These are phyloP conservation scores for Samia ricini DNA, from an alignment of 1,140 invertebrate species.

Conservation along the genomic window DNA sequence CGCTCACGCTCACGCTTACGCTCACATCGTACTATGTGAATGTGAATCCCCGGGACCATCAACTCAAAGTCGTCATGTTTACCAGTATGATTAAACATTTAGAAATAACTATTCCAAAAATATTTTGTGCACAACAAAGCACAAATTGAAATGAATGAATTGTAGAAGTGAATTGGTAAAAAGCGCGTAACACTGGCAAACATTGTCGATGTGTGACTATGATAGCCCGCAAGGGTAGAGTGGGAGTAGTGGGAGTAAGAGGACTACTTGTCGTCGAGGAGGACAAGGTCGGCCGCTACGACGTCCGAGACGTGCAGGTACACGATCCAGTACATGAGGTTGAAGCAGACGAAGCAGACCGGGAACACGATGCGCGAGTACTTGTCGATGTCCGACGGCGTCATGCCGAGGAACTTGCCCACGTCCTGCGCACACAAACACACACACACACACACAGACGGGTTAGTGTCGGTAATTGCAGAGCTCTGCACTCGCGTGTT, in stretches of 20 bases:
- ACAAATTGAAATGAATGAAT: too few relatives aligned
- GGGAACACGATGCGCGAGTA: slow-evolving; percentile 96
- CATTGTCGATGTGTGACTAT: too few relatives aligned
- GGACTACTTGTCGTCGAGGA: slow-evolving; percentile 81
- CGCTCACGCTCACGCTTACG: too few relatives aligned
- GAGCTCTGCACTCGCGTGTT: not conserved
- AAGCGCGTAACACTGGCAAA: too few relatives aligned
- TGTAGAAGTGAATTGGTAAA: too few relatives aligned
- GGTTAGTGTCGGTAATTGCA: too few relatives aligned
- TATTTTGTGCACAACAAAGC: too few relatives aligned
- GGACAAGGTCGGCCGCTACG: slow-evolving; percentile 93
- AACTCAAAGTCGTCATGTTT: too few relatives aligned
- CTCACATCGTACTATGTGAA: too few relatives aligned
- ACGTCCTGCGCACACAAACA: slow-evolving; percentile 79
- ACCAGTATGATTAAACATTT: too few relatives aligned
- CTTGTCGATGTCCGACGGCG: slow-evolving; percentile 96
- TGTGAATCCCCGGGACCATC: too few relatives aligned
- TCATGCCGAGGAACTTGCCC: slow-evolving; percentile 92
- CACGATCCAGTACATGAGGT: slow-evolving; percentile 98
- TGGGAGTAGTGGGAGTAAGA: not conserved
- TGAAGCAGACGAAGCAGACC: slow-evolving; percentile 97
- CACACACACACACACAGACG: not conserved
- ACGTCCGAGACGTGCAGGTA: slow-evolving; percentile 97
- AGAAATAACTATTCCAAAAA: too few relatives aligned
- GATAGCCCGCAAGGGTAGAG: not conserved